Base-by-base conservation (phyloP, 2,888 invertebrate species). In the Orthosia cruda region DNA sequence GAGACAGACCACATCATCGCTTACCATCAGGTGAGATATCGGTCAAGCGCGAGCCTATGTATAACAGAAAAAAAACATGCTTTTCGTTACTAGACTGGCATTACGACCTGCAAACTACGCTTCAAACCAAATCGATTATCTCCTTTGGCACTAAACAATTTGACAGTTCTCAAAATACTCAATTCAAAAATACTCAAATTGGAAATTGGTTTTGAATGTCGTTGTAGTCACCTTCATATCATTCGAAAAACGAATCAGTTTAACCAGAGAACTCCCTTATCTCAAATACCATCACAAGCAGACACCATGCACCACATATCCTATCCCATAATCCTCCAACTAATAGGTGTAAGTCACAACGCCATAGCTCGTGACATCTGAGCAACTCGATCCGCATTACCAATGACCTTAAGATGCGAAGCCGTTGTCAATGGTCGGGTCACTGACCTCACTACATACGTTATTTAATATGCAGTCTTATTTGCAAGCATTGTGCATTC, bases 331-430 rank as follows among this genome's bases (percentile, higher is more conserved):
- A 78, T 65, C 26, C 73, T 75, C 18, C 49, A 59, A 40, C 67
- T 71, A 74, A 74, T 79, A 79, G 70, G 57, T 63, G 71, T 70
- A 67, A 72, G 75, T 84, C 85, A 86, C 87, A 85, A 76, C 52
- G 40, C 55, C 15, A 26, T 12, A 50, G 50, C 50, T 84, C 87
- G 86, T 86, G 87, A 83, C 86, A 80, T 73, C 87, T 69, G 47
- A 63, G 47, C 59, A 18, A 81, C 77, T 62, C 65, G 79, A 65
- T 62, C 50, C 77, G 87, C 87, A 87, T 87, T 80, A 75, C 64
- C 87, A 87, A 87, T 85, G 87, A 81, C 87, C 87, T 81, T 74
- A 80, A 61, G 79, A 81, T 79, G 65, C 77, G 74, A 77, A 63
- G 75, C 77, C 74, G 77, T 71, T 76, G 80, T 87, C 78, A 87